These are phyloP conservation scores for Ridgeia piscesae DNA, from an alignment of 1,140 invertebrate genomes.

Conservation along the genomic window DNA sequence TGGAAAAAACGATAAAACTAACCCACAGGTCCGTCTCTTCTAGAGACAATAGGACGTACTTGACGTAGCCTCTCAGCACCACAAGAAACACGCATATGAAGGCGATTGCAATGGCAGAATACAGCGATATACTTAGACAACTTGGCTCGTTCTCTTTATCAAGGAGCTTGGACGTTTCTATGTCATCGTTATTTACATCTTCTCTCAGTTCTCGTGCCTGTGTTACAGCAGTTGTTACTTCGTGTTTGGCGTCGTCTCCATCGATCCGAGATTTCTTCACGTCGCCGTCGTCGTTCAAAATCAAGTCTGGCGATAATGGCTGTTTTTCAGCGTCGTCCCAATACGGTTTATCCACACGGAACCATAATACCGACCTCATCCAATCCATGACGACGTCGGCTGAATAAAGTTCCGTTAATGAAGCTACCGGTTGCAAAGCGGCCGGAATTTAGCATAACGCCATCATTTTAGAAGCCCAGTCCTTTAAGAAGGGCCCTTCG, in stretches of 20 bases:
- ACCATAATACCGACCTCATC: neutral
- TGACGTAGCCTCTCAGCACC: constrained; percentile 60
- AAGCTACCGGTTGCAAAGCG: neutral
- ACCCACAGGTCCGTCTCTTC: constrained; percentile 75
- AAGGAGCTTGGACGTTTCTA: constrained; percentile 7
- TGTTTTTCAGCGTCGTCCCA: neutral
- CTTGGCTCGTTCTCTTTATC: constrained; percentile 12
- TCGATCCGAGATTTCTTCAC: neutral
- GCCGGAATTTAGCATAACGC: neutral
- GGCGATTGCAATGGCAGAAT: constrained; percentile 23
- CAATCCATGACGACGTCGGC: neutral
- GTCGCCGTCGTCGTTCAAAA: neutral
- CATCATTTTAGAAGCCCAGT: neutral
- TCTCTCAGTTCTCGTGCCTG: neutral
- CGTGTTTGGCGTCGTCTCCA: neutral
- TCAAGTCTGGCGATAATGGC: neutral
- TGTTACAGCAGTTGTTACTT: neutral
- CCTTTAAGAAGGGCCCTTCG: no score
- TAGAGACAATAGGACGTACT: constrained; percentile 72
- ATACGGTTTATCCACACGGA: neutral
- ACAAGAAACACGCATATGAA: constrained; percentile 25
- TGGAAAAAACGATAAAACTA: constrained; percentile 73
- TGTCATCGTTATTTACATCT: neutral
- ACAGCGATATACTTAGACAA: constrained; percentile 25
- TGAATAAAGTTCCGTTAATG: neutral